phyloP scores from a whole-genome alignment of 2,113 vertebrate genomes.

The Amblyornis subalaris region DNA sequence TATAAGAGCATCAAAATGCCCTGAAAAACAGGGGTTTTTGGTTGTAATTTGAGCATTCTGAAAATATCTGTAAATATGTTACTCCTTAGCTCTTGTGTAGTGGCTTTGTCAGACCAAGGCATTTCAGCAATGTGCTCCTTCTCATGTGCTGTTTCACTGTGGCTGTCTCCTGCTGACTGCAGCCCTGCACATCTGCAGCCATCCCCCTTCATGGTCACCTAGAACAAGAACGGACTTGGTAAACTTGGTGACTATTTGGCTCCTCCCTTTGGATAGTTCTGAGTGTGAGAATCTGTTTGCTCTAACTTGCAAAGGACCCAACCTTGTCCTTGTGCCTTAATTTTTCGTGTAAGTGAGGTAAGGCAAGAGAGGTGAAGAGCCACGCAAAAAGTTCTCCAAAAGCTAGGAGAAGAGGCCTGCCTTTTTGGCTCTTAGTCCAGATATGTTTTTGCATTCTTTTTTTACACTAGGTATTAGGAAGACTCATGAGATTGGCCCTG shows the following conservation, averaged over 20 bases:
- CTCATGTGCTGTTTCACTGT: rapidly evolving
- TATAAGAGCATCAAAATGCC: not conserved
- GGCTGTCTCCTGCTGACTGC: not conserved
- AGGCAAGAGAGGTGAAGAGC: not conserved
- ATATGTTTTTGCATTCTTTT: not conserved
- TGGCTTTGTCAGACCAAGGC: not conserved
- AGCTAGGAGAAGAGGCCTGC: not conserved
- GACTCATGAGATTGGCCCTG: not conserved
- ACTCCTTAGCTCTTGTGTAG: not conserved
- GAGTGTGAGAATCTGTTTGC: not conserved
- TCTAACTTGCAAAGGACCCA: not conserved
- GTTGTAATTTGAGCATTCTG: not conserved
- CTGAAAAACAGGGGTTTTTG: not conserved
- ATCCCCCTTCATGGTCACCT: rapidly evolving
- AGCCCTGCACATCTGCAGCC: not conserved
- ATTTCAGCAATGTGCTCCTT: not conserved
- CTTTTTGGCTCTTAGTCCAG: not conserved
- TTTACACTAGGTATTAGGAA: not conserved
- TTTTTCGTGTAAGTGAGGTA: not conserved
- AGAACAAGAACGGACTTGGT: not conserved
- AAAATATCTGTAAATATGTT: not conserved
- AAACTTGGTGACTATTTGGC: not conserved
- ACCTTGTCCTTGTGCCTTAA: not conserved
- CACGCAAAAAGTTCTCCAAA: not conserved
- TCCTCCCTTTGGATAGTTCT: not conserved